Base-by-base conservation (phyloP, 2,113 vertebrate genomes). In the Carassius gibelio region DNA sequence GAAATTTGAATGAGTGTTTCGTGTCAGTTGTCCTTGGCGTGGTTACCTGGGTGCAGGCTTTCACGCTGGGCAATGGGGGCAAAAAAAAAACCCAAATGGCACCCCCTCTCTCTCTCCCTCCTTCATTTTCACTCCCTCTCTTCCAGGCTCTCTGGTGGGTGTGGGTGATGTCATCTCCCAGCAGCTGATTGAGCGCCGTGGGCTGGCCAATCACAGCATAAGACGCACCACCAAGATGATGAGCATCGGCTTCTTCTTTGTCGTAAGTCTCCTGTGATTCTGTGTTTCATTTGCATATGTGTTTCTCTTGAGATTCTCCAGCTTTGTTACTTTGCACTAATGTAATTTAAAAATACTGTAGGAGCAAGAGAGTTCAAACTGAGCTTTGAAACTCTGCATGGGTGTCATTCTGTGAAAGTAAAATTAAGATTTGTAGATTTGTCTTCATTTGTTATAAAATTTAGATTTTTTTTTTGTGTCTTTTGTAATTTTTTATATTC, bases 161-260 rank as follows among this genome's bases (percentile, higher is more conserved):
- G 90, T 94, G 0, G 97, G 98, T 1, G 98, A 99, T 8, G 90
- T 96, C 85, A 92, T 97, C 68, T 96, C 97, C 0, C 98, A 99
- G 90, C 98, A 99, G 92, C 84, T 98, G 93, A 94, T 99, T 61
- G 98, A 99, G 92, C 94, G 80, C 55, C 93, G 92, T 50, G 97
- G 97, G 34, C 87, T 96, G 84, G 89, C 0, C 0, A 90, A 93
- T 66, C 96, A 99, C 94, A 95, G 93, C 0, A 0, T 92, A 15
- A 50, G 1, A 82, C 94, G 97, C 26, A 98, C 97, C 0, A 82
- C 94, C 72, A 97, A 93, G 92, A 99, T 99, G 97, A 94, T 94
- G 90, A 91, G 87, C 0, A 91, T 98, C 0, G 97, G 98, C 55
- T 95, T 97, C 92, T 94, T 94, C 88, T 99, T 98, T 5, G 97